Base-by-base conservation (phyloP, 1,140 invertebrate genomes). In the Microplitis demolitor region DNA sequence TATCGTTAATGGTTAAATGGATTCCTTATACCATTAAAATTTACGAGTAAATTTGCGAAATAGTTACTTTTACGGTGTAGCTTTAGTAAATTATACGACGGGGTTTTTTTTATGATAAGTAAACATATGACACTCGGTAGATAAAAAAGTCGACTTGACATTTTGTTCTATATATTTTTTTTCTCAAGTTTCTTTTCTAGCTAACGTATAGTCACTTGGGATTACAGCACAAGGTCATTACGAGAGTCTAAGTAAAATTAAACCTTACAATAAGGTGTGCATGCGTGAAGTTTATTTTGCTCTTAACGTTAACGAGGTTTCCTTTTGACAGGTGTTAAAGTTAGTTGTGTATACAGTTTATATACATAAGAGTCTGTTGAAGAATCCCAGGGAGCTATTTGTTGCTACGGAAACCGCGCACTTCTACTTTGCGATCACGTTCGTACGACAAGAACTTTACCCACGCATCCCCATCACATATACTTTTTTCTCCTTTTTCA, bases 401-500 rank as follows among this genome's bases (percentile, higher is more conserved):
- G 74, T 75, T 75, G 66, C 74, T 71, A 75, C 66, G 70, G 69
- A 53, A 60, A 72, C 70, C 13, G 60, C 58, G 74, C 50, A 66
- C 39, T 45, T 72, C 74, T 69, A 71, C 66, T 75, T 75, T 72
- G 66, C 70, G 69, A 75, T 72, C 70, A 75, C 70, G 66, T 75
- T 75, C 70, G 50, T 64, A 45, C 61, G 54, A 61, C 54, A 35
- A 45, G 69, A 74, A 72, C 69, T 72, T 72, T 34, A 72, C 66
- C 34, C 31, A 51, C 69, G 50, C 61, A 31, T 16, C 33, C 16
- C 45, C 53, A 13, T 68, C 72, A 16, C 69, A 39, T 34, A 4
- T 62, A 24, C 61, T 24, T 13, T 50, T 50, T 37, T 62, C 60
- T 61, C 35, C 33, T 37, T 53, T 53, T 66, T 39, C 39, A 31